A percentile compares a stretch with the other conserved stretches of the same genome.
These are phyloP conservation scores for Taenioides sp. DNA, from an alignment of 2,797 vertebrate species.

Conservation along the genomic window DNA sequence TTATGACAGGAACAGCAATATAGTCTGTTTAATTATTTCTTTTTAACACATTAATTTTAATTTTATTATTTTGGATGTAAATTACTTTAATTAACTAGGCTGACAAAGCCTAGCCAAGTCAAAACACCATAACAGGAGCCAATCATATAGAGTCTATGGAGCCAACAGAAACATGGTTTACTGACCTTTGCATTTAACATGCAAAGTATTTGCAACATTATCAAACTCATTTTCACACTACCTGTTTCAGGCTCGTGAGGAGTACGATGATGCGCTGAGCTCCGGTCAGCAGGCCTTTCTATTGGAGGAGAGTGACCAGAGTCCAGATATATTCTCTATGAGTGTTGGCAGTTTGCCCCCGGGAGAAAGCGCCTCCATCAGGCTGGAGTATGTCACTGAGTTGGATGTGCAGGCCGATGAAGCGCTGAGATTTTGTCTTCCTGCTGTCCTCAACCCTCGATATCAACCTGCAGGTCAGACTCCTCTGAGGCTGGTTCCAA, in stretches of 20 bases:
- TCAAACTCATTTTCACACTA: no score
- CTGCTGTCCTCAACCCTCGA: slow-evolving; percentile 82
- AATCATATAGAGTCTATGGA: neutral
- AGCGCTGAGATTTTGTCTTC: slow-evolving; percentile 80
- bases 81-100: no score
- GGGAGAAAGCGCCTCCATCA: slow-evolving; percentile 75
- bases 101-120: no score
- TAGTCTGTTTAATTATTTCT: no score
- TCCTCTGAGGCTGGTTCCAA: neutral
- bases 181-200: no score
- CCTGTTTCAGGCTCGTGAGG: slow-evolving; percentile 62
- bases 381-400: slow-evolving; percentile 80
- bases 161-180: neutral
- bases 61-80: no score
- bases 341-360: slow-evolving; percentile 79
- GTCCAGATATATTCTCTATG: slow-evolving; percentile 76
- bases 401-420: slow-evolving; percentile 79
- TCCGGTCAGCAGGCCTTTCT: slow-evolving; percentile 77
- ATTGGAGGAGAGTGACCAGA: slow-evolving; percentile 76
- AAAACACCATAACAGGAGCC: no score
- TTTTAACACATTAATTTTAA: no score
- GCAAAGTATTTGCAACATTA: no score
- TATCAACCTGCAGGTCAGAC: slow-evolving; percentile 75
- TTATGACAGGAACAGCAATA: no score
- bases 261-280: slow-evolving; percentile 71